phyloP scores from a whole-genome alignment of 2,888 invertebrate genomes.

The Ptychoptera albimana region DNA sequence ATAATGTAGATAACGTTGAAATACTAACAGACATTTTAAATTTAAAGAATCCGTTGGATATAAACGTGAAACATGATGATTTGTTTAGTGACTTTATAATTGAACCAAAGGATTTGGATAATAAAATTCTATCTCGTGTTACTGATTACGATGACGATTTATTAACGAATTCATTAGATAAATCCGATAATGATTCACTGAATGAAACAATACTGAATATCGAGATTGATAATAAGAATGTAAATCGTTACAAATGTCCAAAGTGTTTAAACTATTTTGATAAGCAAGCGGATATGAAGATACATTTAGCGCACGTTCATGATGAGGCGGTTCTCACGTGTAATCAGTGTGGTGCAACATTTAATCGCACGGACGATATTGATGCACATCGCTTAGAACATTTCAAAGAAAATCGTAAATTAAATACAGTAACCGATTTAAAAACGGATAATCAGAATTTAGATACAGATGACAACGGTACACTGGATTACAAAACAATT shows the following conservation, averaged over 20 bases:
- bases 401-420: neutral
- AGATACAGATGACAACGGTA: no score
- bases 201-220: no score
- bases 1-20: no score
- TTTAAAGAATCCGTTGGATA: no score
- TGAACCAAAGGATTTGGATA: no score
- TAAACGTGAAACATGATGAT: no score
- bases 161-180: no score
- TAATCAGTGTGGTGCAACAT: conserved; percentile 11
- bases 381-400: conserved; percentile 9
- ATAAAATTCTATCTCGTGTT: no score
- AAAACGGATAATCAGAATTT: neutral
- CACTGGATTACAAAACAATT: neutral
- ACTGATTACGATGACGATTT: no score
- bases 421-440: neutral
- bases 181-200: no score
- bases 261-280: conserved; percentile 13
- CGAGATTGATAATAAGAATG: neutral
- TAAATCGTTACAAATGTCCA: conserved; percentile 13
- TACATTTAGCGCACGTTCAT: conserved; percentile 15
- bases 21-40: no score
- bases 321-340: conserved; percentile 9
- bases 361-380: conserved; percentile 9
- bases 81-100: no score
- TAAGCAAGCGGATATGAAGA: conserved; percentile 11